A percentile compares a stretch with the other conserved stretches of the same genome.
phyloP scores from a whole-genome alignment of 35 echinoderm and acorn worm genomes.

The Stichopus chloronotus region DNA sequence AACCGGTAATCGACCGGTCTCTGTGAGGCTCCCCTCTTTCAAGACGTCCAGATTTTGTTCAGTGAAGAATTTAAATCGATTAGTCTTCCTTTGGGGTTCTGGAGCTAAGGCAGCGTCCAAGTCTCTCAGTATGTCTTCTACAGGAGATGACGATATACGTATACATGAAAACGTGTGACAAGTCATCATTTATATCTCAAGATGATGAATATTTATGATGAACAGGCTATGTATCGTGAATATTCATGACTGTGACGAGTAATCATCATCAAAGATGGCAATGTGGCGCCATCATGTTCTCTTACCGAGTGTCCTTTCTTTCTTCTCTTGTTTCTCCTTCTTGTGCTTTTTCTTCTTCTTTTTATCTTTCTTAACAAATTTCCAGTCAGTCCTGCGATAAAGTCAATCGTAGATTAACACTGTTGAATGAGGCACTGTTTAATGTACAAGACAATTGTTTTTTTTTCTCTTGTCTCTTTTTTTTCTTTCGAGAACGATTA shows the following conservation, averaged over 20 bases:
- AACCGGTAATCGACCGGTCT: background rate
- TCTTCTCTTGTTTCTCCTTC: slow-evolving; percentile 49
- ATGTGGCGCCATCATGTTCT: background rate
- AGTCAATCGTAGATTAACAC: no score
- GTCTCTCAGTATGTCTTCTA: slow-evolving; percentile 27
- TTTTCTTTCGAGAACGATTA: no score
- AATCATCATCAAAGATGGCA: no score
- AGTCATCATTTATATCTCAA: no score
- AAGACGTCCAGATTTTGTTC: slow-evolving; percentile 52
- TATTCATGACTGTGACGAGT: no score
- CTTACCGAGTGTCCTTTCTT: slow-evolving; percentile 55
- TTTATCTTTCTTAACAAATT: slow-evolving; percentile 56
- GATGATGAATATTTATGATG: no score
- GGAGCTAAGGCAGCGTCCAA: background rate
- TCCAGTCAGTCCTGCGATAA: slow-evolving; percentile 6
- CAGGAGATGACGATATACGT: background rate
- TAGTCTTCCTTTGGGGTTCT: background rate
- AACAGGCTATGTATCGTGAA: no score
- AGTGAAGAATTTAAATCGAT: slow-evolving; percentile 44
- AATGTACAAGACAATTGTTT: no score
- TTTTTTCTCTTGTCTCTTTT: no score
- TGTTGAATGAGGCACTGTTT: no score
- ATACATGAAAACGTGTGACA: no score
- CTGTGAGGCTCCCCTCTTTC: background rate
- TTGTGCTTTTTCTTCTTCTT: slow-evolving; percentile 44